Percentiles rank a stretch among this genome's conserved stretches.
Conservation (phyloP, 2,113 vertebrate genomes). For the Clarias gariepinus region DNA sequence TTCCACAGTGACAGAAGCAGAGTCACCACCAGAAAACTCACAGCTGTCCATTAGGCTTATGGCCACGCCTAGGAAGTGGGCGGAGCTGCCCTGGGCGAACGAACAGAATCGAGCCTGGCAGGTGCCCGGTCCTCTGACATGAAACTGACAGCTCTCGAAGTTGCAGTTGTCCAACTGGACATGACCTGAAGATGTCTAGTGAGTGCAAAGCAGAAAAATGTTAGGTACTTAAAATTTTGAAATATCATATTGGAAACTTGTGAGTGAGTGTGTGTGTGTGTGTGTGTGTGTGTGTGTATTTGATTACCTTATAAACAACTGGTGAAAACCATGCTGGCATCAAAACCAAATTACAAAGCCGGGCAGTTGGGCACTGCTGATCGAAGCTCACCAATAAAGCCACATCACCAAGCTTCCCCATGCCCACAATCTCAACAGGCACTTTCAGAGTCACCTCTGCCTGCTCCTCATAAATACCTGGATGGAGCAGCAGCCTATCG, state of each 20-base stretch:
- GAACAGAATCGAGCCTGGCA: conserved; percentile 90
- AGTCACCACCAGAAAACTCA: conserved; percentile 87
- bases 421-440: conserved; percentile 82
- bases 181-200: conserved; percentile 84
- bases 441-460: conserved; percentile 81
- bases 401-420: conserved; percentile 79
- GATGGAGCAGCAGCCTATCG: conserved; percentile 78
- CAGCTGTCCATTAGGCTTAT: conserved; percentile 87
- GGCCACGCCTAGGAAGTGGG: conserved; percentile 78
- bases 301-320: conserved; percentile 84
- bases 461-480: conserved; percentile 83
- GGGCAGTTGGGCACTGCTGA: conserved; percentile 84
- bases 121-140: conserved; percentile 82
- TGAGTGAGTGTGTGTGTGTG: background rate
- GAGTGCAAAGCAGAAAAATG: conserved; percentile 3
- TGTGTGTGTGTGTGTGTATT: background rate
- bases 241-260: background rate
- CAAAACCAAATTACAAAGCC: conserved; percentile 82
- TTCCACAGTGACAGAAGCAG: conserved; percentile 85
- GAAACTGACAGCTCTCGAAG: conserved; percentile 86
- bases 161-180: conserved; percentile 90
- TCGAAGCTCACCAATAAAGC: conserved; percentile 81
- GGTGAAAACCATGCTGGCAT: conserved; percentile 86
- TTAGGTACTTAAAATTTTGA: background rate
- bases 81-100: conserved; percentile 83